Evolutionary conservation across 2,888 invertebrate genomes (phyloP).

Genomic region (Sepiola atlantica): DNA sequence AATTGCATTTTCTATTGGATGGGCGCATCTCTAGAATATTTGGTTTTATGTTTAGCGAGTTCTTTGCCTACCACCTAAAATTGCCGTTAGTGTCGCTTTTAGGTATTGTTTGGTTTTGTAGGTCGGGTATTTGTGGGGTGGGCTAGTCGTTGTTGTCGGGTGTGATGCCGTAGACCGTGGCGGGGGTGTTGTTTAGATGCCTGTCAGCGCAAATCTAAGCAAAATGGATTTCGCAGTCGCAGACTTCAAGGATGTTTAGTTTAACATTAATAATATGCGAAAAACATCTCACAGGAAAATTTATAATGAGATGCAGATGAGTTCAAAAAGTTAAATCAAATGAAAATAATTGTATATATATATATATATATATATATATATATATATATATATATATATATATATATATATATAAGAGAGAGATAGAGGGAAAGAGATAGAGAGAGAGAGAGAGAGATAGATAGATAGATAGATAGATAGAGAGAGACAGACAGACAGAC

Average conservation of each 20-base stretch:
- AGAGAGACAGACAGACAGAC: background rate
- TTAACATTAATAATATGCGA: conserved; percentile 22
- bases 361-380: no score
- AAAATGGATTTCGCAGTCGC: background rate
- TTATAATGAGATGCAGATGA: background rate
- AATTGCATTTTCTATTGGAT: no score
- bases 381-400: no score
- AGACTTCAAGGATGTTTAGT: background rate
- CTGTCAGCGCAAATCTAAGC: background rate
- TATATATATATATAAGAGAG: no score
- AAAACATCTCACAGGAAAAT: background rate
- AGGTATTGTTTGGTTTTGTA: background rate
- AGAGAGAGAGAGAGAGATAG: background rate
- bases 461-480: background rate
- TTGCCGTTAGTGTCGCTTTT: background rate
- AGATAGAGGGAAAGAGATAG: background rate
- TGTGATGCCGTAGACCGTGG: no score
- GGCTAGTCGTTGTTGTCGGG: no score
- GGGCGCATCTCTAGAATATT: no score
- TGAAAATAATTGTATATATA: background rate
- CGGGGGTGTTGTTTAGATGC: background rate
- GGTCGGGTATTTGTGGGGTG: rapidly evolving
- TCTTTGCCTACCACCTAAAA: background rate
- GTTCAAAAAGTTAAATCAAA: background rate
- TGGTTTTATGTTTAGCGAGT: background rate